Base-by-base conservation (phyloP, 2,888 invertebrate genomes). In the Dryobotodes eremita region DNA sequence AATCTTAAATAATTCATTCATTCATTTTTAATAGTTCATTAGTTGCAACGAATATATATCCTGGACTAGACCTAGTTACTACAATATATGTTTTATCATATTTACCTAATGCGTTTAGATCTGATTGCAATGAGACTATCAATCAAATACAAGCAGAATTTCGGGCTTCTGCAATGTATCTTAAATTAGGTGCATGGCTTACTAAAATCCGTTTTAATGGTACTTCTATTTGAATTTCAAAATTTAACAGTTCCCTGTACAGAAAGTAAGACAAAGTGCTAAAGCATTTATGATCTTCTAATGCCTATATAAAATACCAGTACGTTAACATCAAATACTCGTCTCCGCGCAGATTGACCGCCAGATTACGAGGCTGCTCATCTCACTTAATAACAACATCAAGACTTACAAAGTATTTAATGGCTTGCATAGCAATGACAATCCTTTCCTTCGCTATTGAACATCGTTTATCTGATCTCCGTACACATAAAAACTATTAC, bases 401-500 rank as follows among this genome's bases (percentile, higher is more conserved):
- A 78, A 82, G 53, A 55, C 64, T 31, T 65, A 77, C 72, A 80
- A 77, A 79, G 80, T 77, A 77, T 86, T 77, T 77, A 84, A 83
- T 76, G 71, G 36, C 62, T 71, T 80, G 74, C 69, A 86, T 78
- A 75, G 68, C 81, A 79, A 79, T 82, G 76, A 86, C 77, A 86
- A 84, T 86, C 82, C 82, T 82, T 77, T 77, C 73, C 61, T 71
- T 57, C 36, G 15, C 61, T 70, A 86, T 75, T 81, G 77, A 82
- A 61, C 81, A 85, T 83, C 82, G 55, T 87, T 85, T 83, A 86
- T 83, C 79, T 76, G 77, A 86, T 83, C 85, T 83, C 77, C 75
- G 79, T 62, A 69, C 55, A 86, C 64, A 86, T 84, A 83, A 88
- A 88, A 88, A 84, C 82, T 79, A 82, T 80, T 80, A 72, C 85